Evolutionary conservation across 1,140 invertebrate species (phyloP), one percentile per base, ranked within the genome.

Genomic region (Drosophila tropicalis): DNA sequence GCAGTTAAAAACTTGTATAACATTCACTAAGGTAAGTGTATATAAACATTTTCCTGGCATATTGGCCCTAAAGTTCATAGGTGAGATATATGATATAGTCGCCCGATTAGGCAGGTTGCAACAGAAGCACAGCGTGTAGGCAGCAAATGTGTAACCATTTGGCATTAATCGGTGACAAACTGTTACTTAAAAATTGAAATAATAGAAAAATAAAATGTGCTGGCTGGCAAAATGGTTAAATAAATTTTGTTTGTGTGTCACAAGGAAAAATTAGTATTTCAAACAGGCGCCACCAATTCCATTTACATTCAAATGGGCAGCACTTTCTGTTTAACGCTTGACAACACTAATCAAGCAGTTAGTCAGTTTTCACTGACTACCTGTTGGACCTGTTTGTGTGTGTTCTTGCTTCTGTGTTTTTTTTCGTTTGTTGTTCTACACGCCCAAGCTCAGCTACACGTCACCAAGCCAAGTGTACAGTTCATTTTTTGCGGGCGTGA

Each of bases 401-500:
- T 12, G 5, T 29, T 29, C 29, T 29, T 6, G 5, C 29, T 29
- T 51, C 19, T 19, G 19, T 51, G 22, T 12, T 51, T 22, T 51
- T 15, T 22, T 47, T 39, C 0, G 10, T 12, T 39, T 39, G 36
- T 39, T 47, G 17, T 17, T 5, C 44, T 51, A 51, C 10, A 17
- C 41, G 4, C 15, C 19, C 36, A 39, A 39, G 36, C 12, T 39
- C 36, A 47, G 44, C 44, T 60, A 76, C 77, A 79, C 77, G 74
- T 79, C 77, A 79, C 40, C 77, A 79, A 36, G n/a, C 9, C 40
- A 51, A 44, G 60, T 44, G 34, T 25, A 19, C 58, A 41, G 29
- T 17, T 51, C 17, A 22, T 19, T 51, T 51, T 22, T n/a, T 19
- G 6, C 44, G 36, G 36, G 12, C 44, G 44, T 51, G 12, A 51